Percentiles rank a stretch among this genome's conserved stretches.
Evolutionary conservation across 2,888 invertebrate genomes (phyloP).

Genomic region (Drepana falcataria): DNA sequence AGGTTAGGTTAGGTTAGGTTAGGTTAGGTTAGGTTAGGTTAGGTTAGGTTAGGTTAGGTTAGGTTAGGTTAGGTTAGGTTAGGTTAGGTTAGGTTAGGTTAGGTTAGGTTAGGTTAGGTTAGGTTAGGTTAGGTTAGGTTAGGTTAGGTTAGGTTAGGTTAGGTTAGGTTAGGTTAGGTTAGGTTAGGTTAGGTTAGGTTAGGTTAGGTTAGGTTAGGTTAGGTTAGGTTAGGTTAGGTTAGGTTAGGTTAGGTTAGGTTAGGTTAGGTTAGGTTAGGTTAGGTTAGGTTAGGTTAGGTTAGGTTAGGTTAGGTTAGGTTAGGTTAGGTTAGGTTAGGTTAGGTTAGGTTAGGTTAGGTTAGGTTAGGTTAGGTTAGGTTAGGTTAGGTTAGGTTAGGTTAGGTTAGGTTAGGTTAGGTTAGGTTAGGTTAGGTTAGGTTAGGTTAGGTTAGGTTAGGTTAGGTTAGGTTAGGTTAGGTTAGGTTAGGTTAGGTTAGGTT

Average conservation of each 20-base stretch:
- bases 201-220: constrained; percentile 3
- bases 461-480: constrained; percentile 3
- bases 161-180: constrained; percentile 3
- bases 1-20: constrained; percentile 6
- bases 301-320: constrained; percentile 3
- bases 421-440: constrained; percentile 3
- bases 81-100: constrained; percentile 6
- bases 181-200: constrained; percentile 3
- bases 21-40: constrained; percentile 6
- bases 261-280: constrained; percentile 3
- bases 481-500: constrained; percentile 2
- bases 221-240: constrained; percentile 3
- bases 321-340: constrained; percentile 3
- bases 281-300: constrained; percentile 3
- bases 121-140: constrained; percentile 5
- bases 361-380: constrained; percentile 3
- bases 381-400: constrained; percentile 3
- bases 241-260: constrained; percentile 3
- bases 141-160: constrained; percentile 5
- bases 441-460: constrained; percentile 3
- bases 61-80: constrained; percentile 6
- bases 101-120: constrained; percentile 5
- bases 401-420: constrained; percentile 3
- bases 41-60: constrained; percentile 6
- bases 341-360: constrained; percentile 3